Evolutionary conservation across 2,797 vertebrate genomes (phyloP), one percentile per base, ranked within the genome.

Genomic region (Scolopax rusticola): DNA sequence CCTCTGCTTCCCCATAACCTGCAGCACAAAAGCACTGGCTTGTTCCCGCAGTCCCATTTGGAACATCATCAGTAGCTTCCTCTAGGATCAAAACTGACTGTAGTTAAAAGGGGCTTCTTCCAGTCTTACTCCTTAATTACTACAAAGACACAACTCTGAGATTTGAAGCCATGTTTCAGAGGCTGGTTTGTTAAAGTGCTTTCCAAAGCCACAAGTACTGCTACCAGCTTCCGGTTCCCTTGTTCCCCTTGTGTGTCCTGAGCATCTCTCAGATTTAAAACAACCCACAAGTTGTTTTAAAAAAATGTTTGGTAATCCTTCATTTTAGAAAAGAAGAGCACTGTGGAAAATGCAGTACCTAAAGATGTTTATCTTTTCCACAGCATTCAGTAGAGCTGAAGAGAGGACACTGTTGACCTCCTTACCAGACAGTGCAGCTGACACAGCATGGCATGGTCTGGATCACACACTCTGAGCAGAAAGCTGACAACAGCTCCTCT

Each of bases 331-430:
- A 74, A 50, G 4, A 0, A 14, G 59, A 64, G 12, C 2, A 4
- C 45, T 32, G 41, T 45, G 40, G 32, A 36, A 81, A 61, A 30
- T 1, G 5, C n/a, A 47, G 27, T 25, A 18, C 16, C n/a, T 74
- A 41, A 30, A 33, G 48, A 7, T 0, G 0, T 50, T 30, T 1
- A 0, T 19, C 24, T 30, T 48, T 53, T n/a, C 56, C n/a, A 15
- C 0, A 1, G 28, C 25, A 23, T 40, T 74, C 56, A 56, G 59
- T 11, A 63, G 33, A 18, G 43, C 47, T 74, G 65, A 41, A 28
- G 64, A 45, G 69, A 51, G 45, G 43, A 40, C 38, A 1, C 9
- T 9, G 4, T 20, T 23, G 85, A 61, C 20, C 65, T 77, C 51
- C 41, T 36, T 32, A 23, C 11, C 38, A 36, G 76, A 6, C 21